Base-by-base conservation (phyloP, 2,888 invertebrate species). In the Acanthopleura granulata region DNA sequence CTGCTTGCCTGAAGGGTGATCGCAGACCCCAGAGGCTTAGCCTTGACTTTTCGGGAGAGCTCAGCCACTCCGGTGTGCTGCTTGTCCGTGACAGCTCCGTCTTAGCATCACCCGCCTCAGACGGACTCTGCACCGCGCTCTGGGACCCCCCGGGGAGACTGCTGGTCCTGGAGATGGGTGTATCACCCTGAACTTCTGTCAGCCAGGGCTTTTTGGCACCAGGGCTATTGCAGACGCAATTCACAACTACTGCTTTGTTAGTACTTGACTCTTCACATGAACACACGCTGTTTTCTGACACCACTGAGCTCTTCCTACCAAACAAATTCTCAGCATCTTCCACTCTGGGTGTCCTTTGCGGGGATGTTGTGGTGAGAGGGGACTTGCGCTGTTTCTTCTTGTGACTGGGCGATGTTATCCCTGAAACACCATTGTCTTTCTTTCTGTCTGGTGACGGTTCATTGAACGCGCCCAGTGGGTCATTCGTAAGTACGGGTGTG, bases 401-500 rank as follows among this genome's bases (percentile, higher is more conserved):
- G 16, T 22, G 22, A 16, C 4, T 27, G 3, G 66, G 66, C 25
- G 66, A 66, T 27, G 25, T 6, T 22, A 27, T 12, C 18, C 29
- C 16, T 3, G 22, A 22, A 1, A 27, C 25, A 6, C 16, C 25
- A 66, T 27, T 66, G 25, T 27, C 16, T 16, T 27, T 15, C 14
- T 22, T 18, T 9, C 14, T 29, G 51, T 16, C 4, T 51, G 1
- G 50, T 22, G 57, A 22, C 25, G 49, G 51, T 25, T 77, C 79
- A 30, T 77, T 76, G 77, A 97, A 92, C 6, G 97, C 96, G 11
- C 97, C 97, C 29, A 97, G 91, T 0, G 97, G 97, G 91, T 97
- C 97, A 90, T 97, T 96, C 87, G 95, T 94, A 0, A 97, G 95
- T 0, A 97, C 96, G 0, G 96, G 95, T 1, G 96, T 96, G 75